Evolutionary conservation across 2,888 invertebrate genomes (phyloP), one percentile per base, ranked within the genome.

Genomic region (Pharmacophagus antenor): DNA sequence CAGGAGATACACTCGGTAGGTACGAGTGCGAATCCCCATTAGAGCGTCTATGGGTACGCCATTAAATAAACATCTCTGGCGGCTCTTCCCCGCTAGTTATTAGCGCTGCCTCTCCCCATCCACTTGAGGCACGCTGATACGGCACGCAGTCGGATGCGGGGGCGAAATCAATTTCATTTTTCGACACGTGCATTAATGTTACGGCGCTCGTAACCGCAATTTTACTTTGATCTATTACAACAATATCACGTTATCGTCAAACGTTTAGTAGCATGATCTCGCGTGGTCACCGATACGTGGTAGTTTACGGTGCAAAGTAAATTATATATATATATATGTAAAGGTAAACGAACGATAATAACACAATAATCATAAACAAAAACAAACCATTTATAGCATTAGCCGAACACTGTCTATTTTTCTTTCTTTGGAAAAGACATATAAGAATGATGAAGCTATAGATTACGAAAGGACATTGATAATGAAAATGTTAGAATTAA

Each of bases 51-150:
- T 86, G 79, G 83, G 84, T 77, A 77, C 79, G 82, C 84, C 86
- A 89, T 89, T 89, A 89, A 89, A 89, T 89, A 89, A 89, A 89
- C 90, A 89, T 89, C 88, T 86, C 85, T 77, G 80, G 74, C 78
- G 73, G 76, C 79, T 74, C 72, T 81, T 82, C 71, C 77, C 82
- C 78, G 82, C 84, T 85, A 85, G 88, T 89, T 89, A 89, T 88
- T 88, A 89, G 84, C 87, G 83, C 72, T 64, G 80, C 75, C 79
- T 75, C 80, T 71, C 88, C 88, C 85, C 76, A 77, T 70, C 85
- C 86, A 86, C 90, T 90, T 79, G 78, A 84, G 75, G 74, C 79
- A 65, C 70, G 79, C 79, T 79, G 89, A 90, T 90, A 90, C 85
- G 88, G 89, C 89, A 90, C 89, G 89, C 81, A 87, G 79, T 70